A percentile compares a stretch with the other conserved stretches of the same genome.
Evolutionary conservation across 1,140 invertebrate genomes (phyloP).

Genomic region (Trigoniulus corallinus): DNA sequence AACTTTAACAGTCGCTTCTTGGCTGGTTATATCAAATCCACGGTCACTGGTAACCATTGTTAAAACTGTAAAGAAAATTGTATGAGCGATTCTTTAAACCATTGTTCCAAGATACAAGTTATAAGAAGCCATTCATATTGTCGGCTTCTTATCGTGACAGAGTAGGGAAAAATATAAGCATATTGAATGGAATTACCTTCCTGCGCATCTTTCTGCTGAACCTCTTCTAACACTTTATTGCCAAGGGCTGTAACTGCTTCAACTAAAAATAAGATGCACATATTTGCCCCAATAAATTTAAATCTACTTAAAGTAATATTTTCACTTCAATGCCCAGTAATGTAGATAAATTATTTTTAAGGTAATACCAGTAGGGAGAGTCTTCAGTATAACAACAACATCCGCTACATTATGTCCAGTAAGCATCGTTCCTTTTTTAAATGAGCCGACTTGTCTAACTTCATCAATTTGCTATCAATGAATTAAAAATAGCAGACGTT

Average conservation of each 20-base stretch:
- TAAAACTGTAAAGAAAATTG: slow-evolving; percentile 20
- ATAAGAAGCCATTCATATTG: no score
- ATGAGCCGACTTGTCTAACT: slow-evolving; percentile 87
- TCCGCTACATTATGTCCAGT: slow-evolving; percentile 88
- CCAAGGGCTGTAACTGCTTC: slow-evolving; percentile 83
- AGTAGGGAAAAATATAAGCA: slow-evolving; percentile 22
- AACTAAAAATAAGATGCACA: slow-evolving; percentile 25
- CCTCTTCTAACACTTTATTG: slow-evolving; percentile 68
- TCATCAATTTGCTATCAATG: slow-evolving; percentile 81
- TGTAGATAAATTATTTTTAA: not conserved
- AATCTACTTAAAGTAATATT: not conserved
- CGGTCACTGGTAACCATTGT: slow-evolving; percentile 42
- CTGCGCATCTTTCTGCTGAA: slow-evolving; percentile 39
- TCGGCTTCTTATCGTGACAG: slow-evolving; percentile 4
- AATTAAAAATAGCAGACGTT: slow-evolving; percentile 11
- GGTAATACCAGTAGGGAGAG: slow-evolving; percentile 61
- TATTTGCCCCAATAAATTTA: slow-evolving; percentile 5
- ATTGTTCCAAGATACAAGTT: no score
- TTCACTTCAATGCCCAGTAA: no score
- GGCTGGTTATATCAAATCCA: slow-evolving; percentile 59
- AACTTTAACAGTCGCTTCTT: slow-evolving; percentile 66
- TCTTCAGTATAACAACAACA: slow-evolving; percentile 95
- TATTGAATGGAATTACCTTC: slow-evolving; percentile 33
- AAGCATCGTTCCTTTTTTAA: slow-evolving; percentile 96
- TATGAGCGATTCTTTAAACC: not conserved